Evolutionary conservation across 2,888 invertebrate genomes (phyloP).

Genomic region (Chrysolina haemoptera): DNA sequence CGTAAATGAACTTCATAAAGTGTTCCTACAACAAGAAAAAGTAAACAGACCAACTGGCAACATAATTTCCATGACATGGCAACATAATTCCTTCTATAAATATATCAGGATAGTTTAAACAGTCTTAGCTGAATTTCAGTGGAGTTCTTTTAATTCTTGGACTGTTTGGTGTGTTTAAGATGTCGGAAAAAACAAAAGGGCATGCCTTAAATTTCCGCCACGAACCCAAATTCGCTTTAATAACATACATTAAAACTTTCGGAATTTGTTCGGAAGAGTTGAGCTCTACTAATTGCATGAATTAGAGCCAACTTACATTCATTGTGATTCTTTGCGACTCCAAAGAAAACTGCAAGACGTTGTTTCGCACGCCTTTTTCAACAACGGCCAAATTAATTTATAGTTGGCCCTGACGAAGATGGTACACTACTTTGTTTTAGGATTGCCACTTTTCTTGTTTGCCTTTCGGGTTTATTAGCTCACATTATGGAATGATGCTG

Average conservation of each 20-base stretch:
- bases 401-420: constrained; percentile 54
- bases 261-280: constrained; percentile 67
- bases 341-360: constrained; percentile 44
- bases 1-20: constrained; percentile 19
- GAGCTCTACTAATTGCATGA: constrained; percentile 69
- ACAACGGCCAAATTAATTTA: constrained; percentile 63
- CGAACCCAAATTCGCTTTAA: constrained; percentile 67
- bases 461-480: constrained; percentile 11
- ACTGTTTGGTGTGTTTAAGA: constrained; percentile 52
- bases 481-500: background rate
- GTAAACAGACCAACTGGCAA: constrained; percentile 23
- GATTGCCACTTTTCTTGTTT: constrained; percentile 45
- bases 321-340: constrained; percentile 67
- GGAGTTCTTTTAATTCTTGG: constrained; percentile 48
- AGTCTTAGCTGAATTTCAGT: constrained; percentile 43
- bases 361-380: constrained; percentile 35
- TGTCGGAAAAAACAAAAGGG: constrained; percentile 52
- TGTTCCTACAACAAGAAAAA: constrained; percentile 14
- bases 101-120: constrained; percentile 41
- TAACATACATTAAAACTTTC: constrained; percentile 69
- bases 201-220: constrained; percentile 56
- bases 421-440: constrained; percentile 46
- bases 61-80: constrained; percentile 39
- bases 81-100: constrained; percentile 44
- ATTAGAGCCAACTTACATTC: constrained; percentile 68